A percentile compares a stretch with the other conserved stretches of the same genome.
Evolutionary conservation across 2,888 invertebrate species (phyloP).

Genomic region (Stenurella melanura): DNA sequence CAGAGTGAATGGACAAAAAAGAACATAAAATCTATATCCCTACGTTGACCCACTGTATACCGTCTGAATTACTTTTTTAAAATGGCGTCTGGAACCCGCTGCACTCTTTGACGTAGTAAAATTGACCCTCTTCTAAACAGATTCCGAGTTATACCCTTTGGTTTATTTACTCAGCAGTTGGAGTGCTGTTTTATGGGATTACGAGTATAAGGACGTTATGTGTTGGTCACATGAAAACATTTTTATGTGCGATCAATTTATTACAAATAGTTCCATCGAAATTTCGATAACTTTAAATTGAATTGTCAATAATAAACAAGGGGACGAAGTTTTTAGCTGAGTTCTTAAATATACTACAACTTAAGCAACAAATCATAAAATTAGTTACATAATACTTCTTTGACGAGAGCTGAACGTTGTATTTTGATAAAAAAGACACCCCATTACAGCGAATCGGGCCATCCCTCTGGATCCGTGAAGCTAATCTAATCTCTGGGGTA

Average conservation of each 20-base stretch:
- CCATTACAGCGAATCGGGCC: background rate
- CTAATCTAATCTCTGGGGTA: conserved; percentile 21
- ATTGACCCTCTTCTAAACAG: too few relatives aligned
- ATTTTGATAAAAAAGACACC: background rate
- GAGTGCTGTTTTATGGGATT: too few relatives aligned
- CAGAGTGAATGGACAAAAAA: too few relatives aligned
- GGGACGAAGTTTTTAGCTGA: background rate
- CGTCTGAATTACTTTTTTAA: too few relatives aligned
- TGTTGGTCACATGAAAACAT: too few relatives aligned
- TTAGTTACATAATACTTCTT: background rate
- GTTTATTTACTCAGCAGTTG: too few relatives aligned
- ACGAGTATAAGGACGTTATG: too few relatives aligned
- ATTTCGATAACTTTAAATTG: background rate
- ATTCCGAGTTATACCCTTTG: too few relatives aligned
- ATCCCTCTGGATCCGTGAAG: background rate
- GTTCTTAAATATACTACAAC: background rate
- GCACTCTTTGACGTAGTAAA: too few relatives aligned
- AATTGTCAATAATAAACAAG: background rate
- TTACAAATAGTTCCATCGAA: background rate
- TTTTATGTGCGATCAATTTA: background rate
- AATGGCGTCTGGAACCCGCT: too few relatives aligned
- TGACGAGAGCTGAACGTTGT: background rate
- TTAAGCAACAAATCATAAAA: conserved; percentile 13
- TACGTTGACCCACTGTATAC: too few relatives aligned
- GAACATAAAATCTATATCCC: too few relatives aligned